Evolutionary conservation across 2,113 vertebrate species (phyloP), one percentile per base, ranked within the genome.

Genomic region (Oncorhynchus mykiss): DNA sequence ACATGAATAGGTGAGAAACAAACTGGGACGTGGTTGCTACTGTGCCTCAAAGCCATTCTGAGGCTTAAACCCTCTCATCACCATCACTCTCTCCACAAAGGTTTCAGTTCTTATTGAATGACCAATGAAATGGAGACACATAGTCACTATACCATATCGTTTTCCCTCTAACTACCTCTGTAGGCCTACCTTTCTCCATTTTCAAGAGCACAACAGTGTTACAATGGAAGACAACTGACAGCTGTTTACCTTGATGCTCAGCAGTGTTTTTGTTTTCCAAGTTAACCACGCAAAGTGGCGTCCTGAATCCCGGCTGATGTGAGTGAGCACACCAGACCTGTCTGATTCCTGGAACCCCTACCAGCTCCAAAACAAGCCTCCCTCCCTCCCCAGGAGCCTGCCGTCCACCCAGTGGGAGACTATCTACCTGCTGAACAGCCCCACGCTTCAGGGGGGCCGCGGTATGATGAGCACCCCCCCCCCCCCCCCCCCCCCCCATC

Each of bases 1-100:
- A 84, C 72, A 78, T 77, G 81, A 80, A 77, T 74, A 88, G 75
- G 82, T 82, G 80, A 84, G 73, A 51, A 83, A 70, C 73, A 78
- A 75, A 79, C 71, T 79, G 74, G 76, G 69, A 77, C 49, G 69
- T 45, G 29, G 77, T 62, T 70, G 71, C 59, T 78, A 65, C 76
- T 48, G 75, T 69, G 80, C 75, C 84, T 71, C 71, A 64, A 67
- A 83, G 84, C 76, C 70, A 78, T 72, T 29, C n/a, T n/a, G 59
- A 22, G n/a, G 59, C 59, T 62, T 24, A 16, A 62, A 62, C 59
- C n/a, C 20, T 62, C 16, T 24, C 7, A 11, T 62, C n/a, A 16
- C 59, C n/a, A 16, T 62, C 3, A 22, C 59, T 62, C 59, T 24
- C 54, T 57, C 54, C 54, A 5, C 54, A 57, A 57, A 18, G 54